phyloP scores from a whole-genome alignment of 2,888 invertebrate species.

The Tenodera sinensis region DNA sequence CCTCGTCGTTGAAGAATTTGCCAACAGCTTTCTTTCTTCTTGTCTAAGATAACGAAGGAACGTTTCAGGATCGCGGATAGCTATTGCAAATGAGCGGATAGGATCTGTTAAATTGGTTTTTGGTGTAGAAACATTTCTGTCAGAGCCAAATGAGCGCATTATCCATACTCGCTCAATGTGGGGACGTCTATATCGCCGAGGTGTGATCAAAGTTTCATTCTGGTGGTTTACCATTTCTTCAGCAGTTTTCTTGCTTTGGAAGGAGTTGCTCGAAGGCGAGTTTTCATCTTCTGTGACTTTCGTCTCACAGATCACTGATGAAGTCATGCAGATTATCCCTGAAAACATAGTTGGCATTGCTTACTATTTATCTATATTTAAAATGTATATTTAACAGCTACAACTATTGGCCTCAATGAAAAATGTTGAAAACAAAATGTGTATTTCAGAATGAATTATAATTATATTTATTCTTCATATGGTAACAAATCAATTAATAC shows the following conservation, averaged over 20 bases:
- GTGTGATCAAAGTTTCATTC: background rate
- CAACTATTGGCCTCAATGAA: no score
- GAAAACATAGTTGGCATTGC: background rate
- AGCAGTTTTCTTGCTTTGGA: background rate
- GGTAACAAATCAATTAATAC: no score
- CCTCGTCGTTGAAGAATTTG: background rate
- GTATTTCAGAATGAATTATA: no score
- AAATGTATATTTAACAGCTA: no score
- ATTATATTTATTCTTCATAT: no score
- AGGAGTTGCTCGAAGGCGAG: background rate
- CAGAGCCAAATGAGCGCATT: background rate
- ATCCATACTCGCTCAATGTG: conserved; percentile 9
- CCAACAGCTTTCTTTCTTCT: background rate
- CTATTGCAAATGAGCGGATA: background rate
- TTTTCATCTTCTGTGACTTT: background rate
- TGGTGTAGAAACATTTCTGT: background rate
- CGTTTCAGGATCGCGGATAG: background rate
- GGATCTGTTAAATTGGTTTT: background rate
- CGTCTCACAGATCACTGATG: background rate
- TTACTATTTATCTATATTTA: no score
- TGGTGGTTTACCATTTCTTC: background rate
- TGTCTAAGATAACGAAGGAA: conserved; percentile 1
- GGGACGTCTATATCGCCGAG: background rate
- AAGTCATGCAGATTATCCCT: background rate
- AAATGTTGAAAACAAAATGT: no score